These are phyloP conservation scores for Cichladusa arquata DNA, from an alignment of 2,113 vertebrate genomes.

Conservation along the genomic window DNA sequence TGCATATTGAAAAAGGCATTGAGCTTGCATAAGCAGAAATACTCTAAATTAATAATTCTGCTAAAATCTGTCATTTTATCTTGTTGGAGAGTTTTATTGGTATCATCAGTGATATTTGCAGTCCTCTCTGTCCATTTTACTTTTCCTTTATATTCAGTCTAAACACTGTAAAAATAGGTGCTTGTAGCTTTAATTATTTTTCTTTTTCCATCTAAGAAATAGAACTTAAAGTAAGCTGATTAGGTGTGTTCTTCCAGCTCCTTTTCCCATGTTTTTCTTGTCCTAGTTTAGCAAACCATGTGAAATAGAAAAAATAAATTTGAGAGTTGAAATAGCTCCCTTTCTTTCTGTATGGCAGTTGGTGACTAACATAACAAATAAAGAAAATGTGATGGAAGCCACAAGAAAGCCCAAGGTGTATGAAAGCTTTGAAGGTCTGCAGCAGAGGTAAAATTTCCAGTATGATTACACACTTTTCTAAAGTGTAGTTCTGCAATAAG, in stretches of 20 bases:
- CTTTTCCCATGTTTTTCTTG: neutral
- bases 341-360: conserved; percentile 66
- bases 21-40: neutral
- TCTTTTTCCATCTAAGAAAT: neutral
- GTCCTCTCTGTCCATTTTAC: neutral
- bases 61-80: neutral
- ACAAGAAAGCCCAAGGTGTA: conserved; percentile 74
- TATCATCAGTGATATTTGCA: neutral
- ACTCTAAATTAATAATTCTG: neutral
- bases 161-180: neutral
- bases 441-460: conserved; percentile 72
- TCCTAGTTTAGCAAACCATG: neutral
- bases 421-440: conserved; percentile 79
- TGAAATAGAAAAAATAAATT: neutral
- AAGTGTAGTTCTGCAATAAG: neutral
- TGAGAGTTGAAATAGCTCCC: neutral
- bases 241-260: neutral
- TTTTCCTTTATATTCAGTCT: neutral
- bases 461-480: neutral
- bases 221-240: neutral
- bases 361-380: conserved; percentile 76
- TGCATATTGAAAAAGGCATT: neutral
- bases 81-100: neutral
- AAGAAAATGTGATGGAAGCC: conserved; percentile 73
- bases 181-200: neutral